Base-by-base conservation (phyloP, 2,888 invertebrate species). In the Ectemnius cavifrons region DNA sequence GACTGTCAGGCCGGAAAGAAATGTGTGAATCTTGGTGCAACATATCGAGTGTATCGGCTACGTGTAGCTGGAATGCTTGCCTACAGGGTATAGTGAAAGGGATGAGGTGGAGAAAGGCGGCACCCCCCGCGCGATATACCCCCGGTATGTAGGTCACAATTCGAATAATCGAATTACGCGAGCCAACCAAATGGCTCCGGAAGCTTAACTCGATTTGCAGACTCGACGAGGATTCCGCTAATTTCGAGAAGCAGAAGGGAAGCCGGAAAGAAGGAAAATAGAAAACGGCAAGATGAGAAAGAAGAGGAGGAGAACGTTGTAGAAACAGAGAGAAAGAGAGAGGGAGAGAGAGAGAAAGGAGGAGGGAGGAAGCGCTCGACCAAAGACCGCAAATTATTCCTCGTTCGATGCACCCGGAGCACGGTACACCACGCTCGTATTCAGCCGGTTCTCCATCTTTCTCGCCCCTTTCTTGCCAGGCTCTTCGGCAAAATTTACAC, bases 151-250 rank as follows among this genome's bases (percentile, higher is more conserved):
- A 77, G 83, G 74, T 80, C 75, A 65, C 73, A 78, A 66, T 63
- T 65, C 75, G 79, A 78, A 79, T 85, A 84, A 86, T 85, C 83
- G 78, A 84, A 85, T 86, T 80, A 80, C 76, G 67, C 70, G 73
- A 78, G 72, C 75, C 78, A 77, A 78, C 72, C 74, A 73, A 76
- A 80, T 78, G 79, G 77, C 77, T 76, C 57, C 78, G 75, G 52
- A 75, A 77, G 80, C 78, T 84, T 83, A 85, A 85, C 79, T 84
- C 78, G 76, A 85, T 85, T 84, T 78, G 77, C 75, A 75, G 77
- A 65, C 75, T 64, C 78, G 67, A 75, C 75, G 79, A 74, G 78
- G 73, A 76, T 82, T 79, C 71, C 64, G 71, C 78, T 77, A 83
- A 85, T 85, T 85, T 82, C 67, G 59, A 64, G 28, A 47, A 52